phyloP scores from a whole-genome alignment of 2,113 vertebrate genomes.

The Leptobrachium leishanense region DNA sequence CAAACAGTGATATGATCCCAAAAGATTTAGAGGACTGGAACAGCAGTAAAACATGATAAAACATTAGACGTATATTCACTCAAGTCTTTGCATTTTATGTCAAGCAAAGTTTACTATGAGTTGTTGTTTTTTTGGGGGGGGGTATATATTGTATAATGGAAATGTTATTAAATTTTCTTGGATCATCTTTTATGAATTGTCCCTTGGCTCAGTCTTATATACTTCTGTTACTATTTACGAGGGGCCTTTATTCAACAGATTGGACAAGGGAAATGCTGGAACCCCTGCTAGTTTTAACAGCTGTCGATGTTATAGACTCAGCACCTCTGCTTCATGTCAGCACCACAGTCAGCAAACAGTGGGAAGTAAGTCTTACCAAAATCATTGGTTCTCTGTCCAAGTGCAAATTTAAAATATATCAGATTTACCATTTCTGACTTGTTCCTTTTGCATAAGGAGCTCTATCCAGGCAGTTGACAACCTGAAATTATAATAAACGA shows the following conservation, averaged over 20 bases:
- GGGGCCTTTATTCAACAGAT: not conserved
- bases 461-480: too few relatives aligned
- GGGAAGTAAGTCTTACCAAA: not conserved
- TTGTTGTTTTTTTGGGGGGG: not conserved
- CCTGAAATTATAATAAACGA: too few relatives aligned
- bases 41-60: too few relatives aligned
- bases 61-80: too few relatives aligned
- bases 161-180: not conserved
- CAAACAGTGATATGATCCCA: too few relatives aligned
- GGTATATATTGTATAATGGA: not conserved
- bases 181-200: not conserved
- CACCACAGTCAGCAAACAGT: not conserved
- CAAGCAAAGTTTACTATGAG: not conserved
- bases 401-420: too few relatives aligned
- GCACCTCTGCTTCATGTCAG: not conserved
- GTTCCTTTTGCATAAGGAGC: too few relatives aligned
- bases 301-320: not conserved
- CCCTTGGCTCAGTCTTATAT: not conserved
- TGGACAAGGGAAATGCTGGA: not conserved
- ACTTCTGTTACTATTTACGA: not conserved
- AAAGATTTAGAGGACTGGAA: too few relatives aligned
- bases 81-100: too few relatives aligned
- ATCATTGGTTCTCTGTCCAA: not conserved
- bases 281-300: not conserved
- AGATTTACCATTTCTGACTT: too few relatives aligned